Base-by-base conservation (phyloP, 2,113 vertebrate genomes). In the Anhinga anhinga region DNA sequence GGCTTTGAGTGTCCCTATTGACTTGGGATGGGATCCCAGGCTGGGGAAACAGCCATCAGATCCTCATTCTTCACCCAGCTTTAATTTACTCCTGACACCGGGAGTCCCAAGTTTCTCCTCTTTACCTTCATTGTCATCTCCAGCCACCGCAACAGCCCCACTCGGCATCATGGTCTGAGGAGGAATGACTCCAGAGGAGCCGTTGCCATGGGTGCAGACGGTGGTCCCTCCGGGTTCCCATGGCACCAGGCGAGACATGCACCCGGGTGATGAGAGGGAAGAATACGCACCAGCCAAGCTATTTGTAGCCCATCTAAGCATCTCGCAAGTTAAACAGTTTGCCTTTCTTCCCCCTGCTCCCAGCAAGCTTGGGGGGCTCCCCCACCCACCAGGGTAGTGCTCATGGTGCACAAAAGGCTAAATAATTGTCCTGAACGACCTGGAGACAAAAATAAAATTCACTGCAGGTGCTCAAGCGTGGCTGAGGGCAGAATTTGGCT, bases 191-290 rank as follows among this genome's bases (percentile, higher is more conserved):
- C 98, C 98, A 95, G 72, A 98, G 98, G 98, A 97, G 98, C 93
- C 71, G 98, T 98, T 98, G 97, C 98, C 95, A 98, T 93, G 96
- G 98, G 97, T 90, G 4, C 96, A 97, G 97, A 93, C 94, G 0
- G 80, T 84, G 93, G 94, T 95, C 96, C 98, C 97, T 70, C 67
- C 9, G 59, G 72, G 99, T 99, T 99, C 98, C 98, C 98, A 99
- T 98, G 98, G 98, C 81, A 15, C 97, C 59, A 8, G 93, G 96
- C 78, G 94, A 98, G 97, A 96, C 88, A 97, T 0, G 94, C 94
- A 93, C 88, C 4, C 0, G 90, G 91, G 49, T 52, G 73, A 76
- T 22, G 61, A 67, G 80, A 74, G 70, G 92, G 90, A 82, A 95
- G 92, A 93, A 87, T 85, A 82, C 34, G 3, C 88, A 85, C 93